phyloP scores from a whole-genome alignment of 2,888 invertebrate species.

The Pedicia rivosa region DNA sequence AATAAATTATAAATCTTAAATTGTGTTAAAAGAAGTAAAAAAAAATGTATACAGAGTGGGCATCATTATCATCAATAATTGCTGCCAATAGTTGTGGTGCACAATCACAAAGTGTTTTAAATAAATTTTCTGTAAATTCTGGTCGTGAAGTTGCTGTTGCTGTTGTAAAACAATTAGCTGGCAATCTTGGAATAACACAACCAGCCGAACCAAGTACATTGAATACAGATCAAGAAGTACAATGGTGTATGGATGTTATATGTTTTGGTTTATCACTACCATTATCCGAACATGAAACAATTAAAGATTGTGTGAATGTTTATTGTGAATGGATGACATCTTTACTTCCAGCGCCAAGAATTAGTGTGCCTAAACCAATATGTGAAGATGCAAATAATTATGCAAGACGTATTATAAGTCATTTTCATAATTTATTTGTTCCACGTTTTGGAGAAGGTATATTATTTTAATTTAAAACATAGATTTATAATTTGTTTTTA shows the following conservation, averaged over 20 bases:
- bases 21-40: neutral
- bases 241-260: conserved; percentile 75
- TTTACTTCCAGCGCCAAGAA: conserved; percentile 64
- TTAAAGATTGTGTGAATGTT: conserved; percentile 89
- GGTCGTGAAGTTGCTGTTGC: conserved; percentile 44
- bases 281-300: conserved; percentile 79
- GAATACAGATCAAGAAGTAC: conserved; percentile 72
- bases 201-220: conserved; percentile 72
- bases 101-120: conserved; percentile 38
- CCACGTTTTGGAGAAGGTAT: conserved; percentile 87
- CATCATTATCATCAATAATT: conserved; percentile 32
- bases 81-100: conserved; percentile 32
- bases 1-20: neutral
- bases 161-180: conserved; percentile 42
- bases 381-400: conserved; percentile 80
- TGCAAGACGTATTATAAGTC: conserved; percentile 76
- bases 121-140: conserved; percentile 40
- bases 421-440: conserved; percentile 87
- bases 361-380: conserved; percentile 79
- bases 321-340: conserved; percentile 95
- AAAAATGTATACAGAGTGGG: conserved; percentile 41
- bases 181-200: conserved; percentile 52
- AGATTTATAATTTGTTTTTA: conserved; percentile 5
- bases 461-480: conserved; percentile 16
- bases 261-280: conserved; percentile 86